Base-by-base conservation (phyloP, 2,888 invertebrate species). In the Cenopis cana region DNA sequence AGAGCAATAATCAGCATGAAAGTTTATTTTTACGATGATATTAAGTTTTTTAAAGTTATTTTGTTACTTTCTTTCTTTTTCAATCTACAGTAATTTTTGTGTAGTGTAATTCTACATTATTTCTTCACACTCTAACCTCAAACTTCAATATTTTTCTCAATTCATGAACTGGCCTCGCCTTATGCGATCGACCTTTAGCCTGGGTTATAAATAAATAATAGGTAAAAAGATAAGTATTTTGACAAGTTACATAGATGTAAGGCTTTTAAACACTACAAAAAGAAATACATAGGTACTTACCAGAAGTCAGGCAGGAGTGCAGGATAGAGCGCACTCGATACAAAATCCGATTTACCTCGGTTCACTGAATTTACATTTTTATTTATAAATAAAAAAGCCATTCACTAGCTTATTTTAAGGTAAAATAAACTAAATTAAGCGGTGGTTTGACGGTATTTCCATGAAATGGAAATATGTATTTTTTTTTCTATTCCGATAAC, bases 331-430 rank as follows among this genome's bases (percentile, higher is more conserved):
- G 46, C 29, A 41, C 29, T 61, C 54, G 29, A 61, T 29, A 56
- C 61, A 55, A 46, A 69, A 69, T 69, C 68, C 33, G 41, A 68
- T 68, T 68, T 68, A 18, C 52, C 54, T 54, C 61, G 52, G 46
- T 41, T 41, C 68, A 61, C 54, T 68, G 68, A 61, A 60, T 60
- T 68, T 55, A 55, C 61, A 54, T 60, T 61, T 68, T 61, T 68
- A 61, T 68, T 61, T 61, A 61, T 57, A 59, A 52, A 52, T 36
- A 14, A 62, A 49, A 64, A 11, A 36, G 64, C 64, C 20, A 64
- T 64, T 64, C 52, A 38, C 38, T 10, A 11, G 38, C n/a, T 62
- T 36, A 62, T 62, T 38, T 54, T n/a, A 36, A 24, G 14, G 20
- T 36, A 18, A 50, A 62, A 50, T 18, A 33, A 33, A 54, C 20